These are phyloP conservation scores for Tetragonula clypearis DNA, from an alignment of 1,140 invertebrate genomes.

Conservation along the genomic window DNA sequence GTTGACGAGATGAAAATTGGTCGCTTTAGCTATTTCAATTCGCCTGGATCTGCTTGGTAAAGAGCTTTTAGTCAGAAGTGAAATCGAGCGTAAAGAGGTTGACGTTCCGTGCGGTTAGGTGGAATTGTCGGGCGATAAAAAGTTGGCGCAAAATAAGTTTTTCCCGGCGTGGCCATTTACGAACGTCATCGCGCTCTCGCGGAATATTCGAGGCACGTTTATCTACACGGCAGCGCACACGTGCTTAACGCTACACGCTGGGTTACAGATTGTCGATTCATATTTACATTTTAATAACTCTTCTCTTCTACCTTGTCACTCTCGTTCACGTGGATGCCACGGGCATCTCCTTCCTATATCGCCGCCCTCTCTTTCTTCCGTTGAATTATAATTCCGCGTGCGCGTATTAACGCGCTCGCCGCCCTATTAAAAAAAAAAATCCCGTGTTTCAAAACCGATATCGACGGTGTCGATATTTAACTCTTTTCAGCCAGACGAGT, in stretches of 20 bases:
- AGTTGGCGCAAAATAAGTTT: slow-evolving; percentile 37
- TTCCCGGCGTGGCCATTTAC: slow-evolving; percentile 49
- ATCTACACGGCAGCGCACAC: slow-evolving; percentile 54
- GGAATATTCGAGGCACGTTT: slow-evolving; percentile 61
- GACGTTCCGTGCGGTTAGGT: slow-evolving; percentile 7
- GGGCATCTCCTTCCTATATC: slow-evolving; percentile 20
- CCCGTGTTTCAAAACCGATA: neutral
- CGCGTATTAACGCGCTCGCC: slow-evolving; percentile 17
- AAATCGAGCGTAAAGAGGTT: neutral
- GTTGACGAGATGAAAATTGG: neutral
- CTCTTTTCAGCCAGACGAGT: no score
- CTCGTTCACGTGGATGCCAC: slow-evolving; percentile 31
- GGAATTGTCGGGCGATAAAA: slow-evolving; percentile 37
- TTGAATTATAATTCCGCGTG: slow-evolving; percentile 18
- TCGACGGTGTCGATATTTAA: neutral
- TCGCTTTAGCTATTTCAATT: neutral
- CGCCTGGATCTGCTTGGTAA: neutral
- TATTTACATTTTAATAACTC: slow-evolving; percentile 75
- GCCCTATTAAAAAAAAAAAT: slow-evolving; percentile 26
- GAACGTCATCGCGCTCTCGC: slow-evolving; percentile 47
- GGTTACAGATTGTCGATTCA: slow-evolving; percentile 70
- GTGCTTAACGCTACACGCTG: slow-evolving; percentile 60
- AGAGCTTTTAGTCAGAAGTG: neutral
- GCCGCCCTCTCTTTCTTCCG: neutral
- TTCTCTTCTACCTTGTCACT: slow-evolving; percentile 58